Percentiles rank a stretch among this genome's conserved stretches.
Conservation (phyloP, 64 coral and sea anemone species). For the Stichodactyla mertensii region DNA sequence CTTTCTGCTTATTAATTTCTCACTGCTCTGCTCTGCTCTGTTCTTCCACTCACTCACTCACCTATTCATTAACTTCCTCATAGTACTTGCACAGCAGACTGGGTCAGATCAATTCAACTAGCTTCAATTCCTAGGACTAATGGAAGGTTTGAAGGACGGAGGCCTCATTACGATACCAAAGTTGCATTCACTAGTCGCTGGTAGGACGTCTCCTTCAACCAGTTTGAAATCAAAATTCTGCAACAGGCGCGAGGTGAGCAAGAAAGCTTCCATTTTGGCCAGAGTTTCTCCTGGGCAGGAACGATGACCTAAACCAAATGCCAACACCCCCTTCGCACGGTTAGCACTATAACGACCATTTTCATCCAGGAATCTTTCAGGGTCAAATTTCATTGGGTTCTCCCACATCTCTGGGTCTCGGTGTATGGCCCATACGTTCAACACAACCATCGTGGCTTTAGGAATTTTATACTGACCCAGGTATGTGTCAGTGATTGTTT, state of each 20-base stretch:
- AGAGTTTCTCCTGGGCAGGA: constrained; percentile 53
- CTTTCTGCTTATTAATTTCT: too few species aligned
- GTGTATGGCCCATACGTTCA: constrained; percentile 69
- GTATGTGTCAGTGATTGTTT: constrained; percentile 30
- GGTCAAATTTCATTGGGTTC: constrained; percentile 52
- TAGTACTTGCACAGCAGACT: too few species aligned
- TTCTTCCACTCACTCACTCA: too few species aligned
- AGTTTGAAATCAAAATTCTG: constrained; percentile 43
- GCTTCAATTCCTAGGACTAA: neutral
- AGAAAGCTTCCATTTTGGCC: constrained; percentile 35
- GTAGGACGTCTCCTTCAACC: constrained; percentile 21
- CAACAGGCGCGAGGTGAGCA: constrained; percentile 42
- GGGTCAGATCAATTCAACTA: too few species aligned
- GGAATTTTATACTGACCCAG: constrained; percentile 56
- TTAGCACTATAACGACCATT: constrained; percentile 17
- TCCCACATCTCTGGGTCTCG: constrained; percentile 64
- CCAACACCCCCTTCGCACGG: neutral
- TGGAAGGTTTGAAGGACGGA: neutral
- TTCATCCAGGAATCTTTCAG: constrained; percentile 60
- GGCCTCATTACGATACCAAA: constrained; percentile 38
- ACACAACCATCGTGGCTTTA: constrained; percentile 42
- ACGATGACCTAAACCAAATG: constrained; percentile 49
- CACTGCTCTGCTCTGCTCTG: too few species aligned
- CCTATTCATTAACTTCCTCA: too few species aligned
- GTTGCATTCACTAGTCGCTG: constrained; percentile 7